Conservation (phyloP, 2,888 invertebrate genomes). For the Volucella inflata region DNA sequence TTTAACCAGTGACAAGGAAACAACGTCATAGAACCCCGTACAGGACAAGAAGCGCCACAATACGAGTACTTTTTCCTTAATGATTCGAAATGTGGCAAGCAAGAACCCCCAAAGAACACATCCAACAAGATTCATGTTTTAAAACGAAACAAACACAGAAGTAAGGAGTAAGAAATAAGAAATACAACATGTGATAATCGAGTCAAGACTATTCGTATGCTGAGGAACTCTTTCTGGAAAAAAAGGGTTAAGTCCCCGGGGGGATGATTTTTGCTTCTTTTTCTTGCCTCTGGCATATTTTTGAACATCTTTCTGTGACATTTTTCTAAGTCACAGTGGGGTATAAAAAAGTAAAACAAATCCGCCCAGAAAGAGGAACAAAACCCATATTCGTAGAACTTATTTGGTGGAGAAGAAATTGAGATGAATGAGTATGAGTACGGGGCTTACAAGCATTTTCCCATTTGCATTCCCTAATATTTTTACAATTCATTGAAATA, state of each 20-base stretch:
- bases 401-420: constrained; percentile 47
- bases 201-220: not conserved
- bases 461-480: constrained; percentile 16
- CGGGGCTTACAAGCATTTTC: not conserved
- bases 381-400: constrained; percentile 1
- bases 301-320: constrained; percentile 44
- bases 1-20: constrained; percentile 14
- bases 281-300: constrained; percentile 31
- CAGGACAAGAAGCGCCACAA: constrained; percentile 36
- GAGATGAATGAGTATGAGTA: constrained; percentile 56
- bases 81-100: constrained; percentile 47
- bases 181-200: constrained; percentile 49
- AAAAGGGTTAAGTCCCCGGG: constrained; percentile 62
- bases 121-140: constrained; percentile 35
- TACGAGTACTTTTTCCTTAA: constrained; percentile 38
- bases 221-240: constrained; percentile 15
- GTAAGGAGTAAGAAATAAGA: no score
- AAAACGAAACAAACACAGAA: constrained; percentile 16
- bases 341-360: not conserved
- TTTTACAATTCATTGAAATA: constrained; percentile 30
- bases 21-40: constrained; percentile 25
- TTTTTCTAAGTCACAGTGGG: constrained; percentile 40
- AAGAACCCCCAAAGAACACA: constrained; percentile 40
- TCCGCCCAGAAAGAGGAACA: not conserved
- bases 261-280: constrained; percentile 17